Evolutionary conservation across 2,113 vertebrate genomes (phyloP).

Genomic region (Microtus ochrogaster): DNA sequence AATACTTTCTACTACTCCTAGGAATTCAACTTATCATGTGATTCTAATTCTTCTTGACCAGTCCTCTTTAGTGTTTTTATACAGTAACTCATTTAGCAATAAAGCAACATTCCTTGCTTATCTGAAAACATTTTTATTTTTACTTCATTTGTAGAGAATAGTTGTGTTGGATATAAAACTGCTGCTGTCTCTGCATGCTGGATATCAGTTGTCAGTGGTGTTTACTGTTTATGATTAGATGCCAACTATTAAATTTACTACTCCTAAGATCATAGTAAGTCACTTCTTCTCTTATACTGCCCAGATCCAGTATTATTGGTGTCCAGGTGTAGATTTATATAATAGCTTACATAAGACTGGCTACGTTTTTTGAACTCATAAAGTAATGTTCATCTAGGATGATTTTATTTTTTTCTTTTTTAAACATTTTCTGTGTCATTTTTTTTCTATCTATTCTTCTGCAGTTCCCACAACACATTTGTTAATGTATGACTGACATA

Average conservation of each 20-base stretch:
- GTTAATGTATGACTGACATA: neutral
- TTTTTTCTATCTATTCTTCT: neutral
- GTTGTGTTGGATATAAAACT: neutral
- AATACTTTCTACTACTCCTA: neutral
- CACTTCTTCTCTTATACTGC: neutral
- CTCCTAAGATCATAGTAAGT: neutral
- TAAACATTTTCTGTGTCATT: neutral
- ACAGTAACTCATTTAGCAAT: neutral
- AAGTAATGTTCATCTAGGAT: neutral
- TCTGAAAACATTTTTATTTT: neutral
- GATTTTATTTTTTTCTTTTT: neutral
- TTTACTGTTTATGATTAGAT: conserved; percentile 13
- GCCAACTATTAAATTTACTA: neutral
- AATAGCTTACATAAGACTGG: neutral
- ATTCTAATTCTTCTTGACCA: neutral
- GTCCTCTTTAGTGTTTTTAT: neutral
- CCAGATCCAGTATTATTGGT: neutral
- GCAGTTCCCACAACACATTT: neutral
- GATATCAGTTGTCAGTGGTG: neutral
- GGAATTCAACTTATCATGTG: neutral
- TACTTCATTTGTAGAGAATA: neutral
- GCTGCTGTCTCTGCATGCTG: neutral
- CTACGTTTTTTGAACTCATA: neutral
- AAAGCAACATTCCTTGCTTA: neutral
- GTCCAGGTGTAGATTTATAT: neutral